Percentiles rank a stretch among this genome's conserved stretches.
Conservation (phyloP, 2,888 invertebrate species). For the Cremastinae sp. region DNA sequence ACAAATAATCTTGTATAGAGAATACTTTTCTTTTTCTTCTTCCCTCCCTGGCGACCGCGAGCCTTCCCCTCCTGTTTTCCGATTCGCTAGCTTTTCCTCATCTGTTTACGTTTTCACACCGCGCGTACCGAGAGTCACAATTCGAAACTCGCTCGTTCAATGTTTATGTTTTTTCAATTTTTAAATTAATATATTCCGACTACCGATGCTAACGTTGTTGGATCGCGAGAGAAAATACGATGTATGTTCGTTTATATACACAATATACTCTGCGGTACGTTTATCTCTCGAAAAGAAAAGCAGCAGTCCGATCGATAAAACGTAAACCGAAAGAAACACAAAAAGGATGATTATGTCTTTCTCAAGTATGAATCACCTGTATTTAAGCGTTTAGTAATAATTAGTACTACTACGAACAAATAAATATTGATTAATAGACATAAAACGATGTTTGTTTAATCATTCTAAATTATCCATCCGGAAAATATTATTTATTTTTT, state of each 20-base stretch:
- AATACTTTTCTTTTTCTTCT: slow-evolving; percentile 52
- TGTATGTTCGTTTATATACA: slow-evolving; percentile 35
- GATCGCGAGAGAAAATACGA: slow-evolving; percentile 27
- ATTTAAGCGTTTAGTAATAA: slow-evolving; percentile 78
- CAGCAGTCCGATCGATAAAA: slow-evolving; percentile 72
- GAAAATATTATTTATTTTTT: too few relatives aligned
- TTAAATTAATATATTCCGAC: slow-evolving; percentile 76
- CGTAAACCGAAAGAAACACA: slow-evolving; percentile 72
- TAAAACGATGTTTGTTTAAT: background rate
- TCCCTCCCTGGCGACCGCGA: slow-evolving; percentile 59
- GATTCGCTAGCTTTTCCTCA: slow-evolving; percentile 61
- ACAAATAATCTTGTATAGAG: slow-evolving; percentile 76
- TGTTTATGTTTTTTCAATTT: slow-evolving; percentile 64
- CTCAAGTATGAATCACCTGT: slow-evolving; percentile 77
- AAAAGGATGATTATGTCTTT: slow-evolving; percentile 75
- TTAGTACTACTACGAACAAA: slow-evolving; percentile 76
- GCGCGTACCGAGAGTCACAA: slow-evolving; percentile 55
- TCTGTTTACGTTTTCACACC: slow-evolving; percentile 59
- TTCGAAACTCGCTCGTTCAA: slow-evolving; percentile 66
- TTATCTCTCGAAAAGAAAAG: slow-evolving; percentile 69
- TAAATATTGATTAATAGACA: slow-evolving; percentile 76
- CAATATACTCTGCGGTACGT: slow-evolving; percentile 62
- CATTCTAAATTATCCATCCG: too few relatives aligned
- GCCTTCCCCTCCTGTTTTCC: slow-evolving; percentile 56
- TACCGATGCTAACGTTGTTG: slow-evolving; percentile 55